phyloP scores from a whole-genome alignment of 2,888 invertebrate genomes.

The Sarcophaga caerulescens region DNA sequence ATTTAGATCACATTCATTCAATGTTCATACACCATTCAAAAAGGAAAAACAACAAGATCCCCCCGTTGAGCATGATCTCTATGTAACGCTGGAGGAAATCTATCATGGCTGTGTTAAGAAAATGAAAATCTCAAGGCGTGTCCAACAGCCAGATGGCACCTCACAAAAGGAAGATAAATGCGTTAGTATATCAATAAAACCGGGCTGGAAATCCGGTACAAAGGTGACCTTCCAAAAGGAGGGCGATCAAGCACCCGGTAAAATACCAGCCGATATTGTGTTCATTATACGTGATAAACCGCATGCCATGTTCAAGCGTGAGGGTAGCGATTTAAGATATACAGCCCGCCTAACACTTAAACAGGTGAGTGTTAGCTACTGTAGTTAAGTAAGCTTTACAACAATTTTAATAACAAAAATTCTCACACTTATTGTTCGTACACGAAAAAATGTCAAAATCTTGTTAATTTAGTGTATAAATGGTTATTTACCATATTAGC shows the following conservation, averaged over 20 bases:
- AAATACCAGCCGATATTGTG: conserved; percentile 98
- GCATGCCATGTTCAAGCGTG: conserved; percentile 93
- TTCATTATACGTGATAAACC: conserved; percentile 98
- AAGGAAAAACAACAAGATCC: conserved; percentile 93
- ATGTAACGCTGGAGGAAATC: conserved; percentile 96
- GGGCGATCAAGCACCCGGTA: conserved; percentile 96
- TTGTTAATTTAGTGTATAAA: conserved; percentile 73
- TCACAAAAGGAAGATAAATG: conserved; percentile 97
- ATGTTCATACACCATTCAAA: conserved; percentile 89
- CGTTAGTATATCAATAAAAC: conserved; percentile 96
- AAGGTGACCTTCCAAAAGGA: conserved; percentile 99
- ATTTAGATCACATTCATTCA: conserved; percentile 93
- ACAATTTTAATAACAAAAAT: conserved; percentile 52
- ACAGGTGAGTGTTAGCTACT: conserved; percentile 85
- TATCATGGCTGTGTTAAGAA: conserved; percentile 97
- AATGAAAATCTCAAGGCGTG: conserved; percentile 98
- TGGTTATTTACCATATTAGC: conserved; percentile 78
- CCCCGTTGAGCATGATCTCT: conserved; percentile 95
- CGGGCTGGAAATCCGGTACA: conserved; percentile 99
- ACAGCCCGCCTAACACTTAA: conserved; percentile 93
- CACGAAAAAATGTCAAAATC: conserved; percentile 41
- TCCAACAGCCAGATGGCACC: conserved; percentile 92
- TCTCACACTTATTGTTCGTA: conserved; percentile 63
- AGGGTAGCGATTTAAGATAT: conserved; percentile 96
- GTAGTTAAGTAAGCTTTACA: conserved; percentile 9